These are phyloP conservation scores for Cuculus canorus DNA, from an alignment of 2,797 vertebrate species.

Conservation along the genomic window DNA sequence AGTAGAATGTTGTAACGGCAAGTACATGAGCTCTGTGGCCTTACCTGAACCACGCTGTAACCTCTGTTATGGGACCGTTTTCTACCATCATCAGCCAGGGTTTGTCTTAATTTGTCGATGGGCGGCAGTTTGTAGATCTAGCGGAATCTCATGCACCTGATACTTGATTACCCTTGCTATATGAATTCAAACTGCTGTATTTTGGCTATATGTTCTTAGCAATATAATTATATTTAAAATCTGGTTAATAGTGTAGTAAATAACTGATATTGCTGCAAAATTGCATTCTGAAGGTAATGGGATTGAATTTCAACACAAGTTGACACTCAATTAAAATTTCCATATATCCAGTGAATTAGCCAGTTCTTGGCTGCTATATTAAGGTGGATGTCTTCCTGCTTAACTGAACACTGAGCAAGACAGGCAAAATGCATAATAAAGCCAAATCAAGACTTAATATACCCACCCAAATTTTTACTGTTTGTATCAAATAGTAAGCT, in stretches of 20 bases:
- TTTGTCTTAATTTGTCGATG: not conserved
- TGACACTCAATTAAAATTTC: conserved; percentile 81
- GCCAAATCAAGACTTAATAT: conserved; percentile 57
- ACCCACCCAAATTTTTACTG: conserved; percentile 33
- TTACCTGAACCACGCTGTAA: not conserved
- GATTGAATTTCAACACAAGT: conserved; percentile 76
- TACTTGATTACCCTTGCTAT: not conserved
- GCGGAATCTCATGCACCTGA: not conserved
- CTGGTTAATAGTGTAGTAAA: conserved; percentile 77
- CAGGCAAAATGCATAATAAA: conserved; percentile 57
- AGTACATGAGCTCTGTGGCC: not conserved
- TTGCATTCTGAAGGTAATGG: conserved; percentile 71
- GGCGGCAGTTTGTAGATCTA: not conserved
- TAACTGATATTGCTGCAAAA: conserved; percentile 75
- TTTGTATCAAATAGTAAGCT: conserved; percentile 44
- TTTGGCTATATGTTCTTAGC: conserved; percentile 65
- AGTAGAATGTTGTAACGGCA: not conserved
- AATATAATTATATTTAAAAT: conserved; percentile 78
- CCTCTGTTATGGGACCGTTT: not conserved
- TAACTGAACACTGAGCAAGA: conserved; percentile 51
- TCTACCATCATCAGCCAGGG: not conserved
- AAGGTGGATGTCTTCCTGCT: conserved; percentile 59
- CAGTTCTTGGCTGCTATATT: conserved; percentile 50
- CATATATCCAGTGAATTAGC: conserved; percentile 72
- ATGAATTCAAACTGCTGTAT: conserved; percentile 47